phyloP scores from a whole-genome alignment of 2,888 invertebrate genomes.

The Hymenopus coronatus region DNA sequence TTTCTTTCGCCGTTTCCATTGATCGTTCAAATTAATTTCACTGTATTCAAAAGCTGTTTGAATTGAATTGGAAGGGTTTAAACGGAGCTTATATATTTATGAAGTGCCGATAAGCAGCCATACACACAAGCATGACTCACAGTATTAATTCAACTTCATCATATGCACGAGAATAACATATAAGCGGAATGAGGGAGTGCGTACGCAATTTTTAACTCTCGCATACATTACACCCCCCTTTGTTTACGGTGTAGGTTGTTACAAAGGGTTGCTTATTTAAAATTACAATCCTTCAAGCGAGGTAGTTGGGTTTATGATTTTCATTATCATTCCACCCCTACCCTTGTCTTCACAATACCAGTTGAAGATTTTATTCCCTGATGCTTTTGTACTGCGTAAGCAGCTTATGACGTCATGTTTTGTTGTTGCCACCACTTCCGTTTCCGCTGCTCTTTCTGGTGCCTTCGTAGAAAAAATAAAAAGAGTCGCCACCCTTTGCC shows the following conservation, averaged over 20 bases:
- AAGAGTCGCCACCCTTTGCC: background rate
- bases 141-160: too few relatives aligned
- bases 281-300: background rate
- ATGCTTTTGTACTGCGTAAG: background rate
- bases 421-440: background rate
- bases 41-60: too few relatives aligned
- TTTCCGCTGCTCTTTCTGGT: background rate
- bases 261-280: background rate
- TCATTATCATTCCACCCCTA: background rate
- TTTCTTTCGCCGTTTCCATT: too few relatives aligned
- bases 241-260: background rate
- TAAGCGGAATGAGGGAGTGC: background rate
- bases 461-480: background rate
- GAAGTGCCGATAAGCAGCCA: too few relatives aligned
- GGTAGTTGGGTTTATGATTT: background rate
- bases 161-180: too few relatives aligned
- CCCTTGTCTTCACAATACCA: background rate
- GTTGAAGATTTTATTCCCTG: background rate
- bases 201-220: background rate
- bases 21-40: too few relatives aligned
- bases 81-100: too few relatives aligned
- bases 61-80: too few relatives aligned
- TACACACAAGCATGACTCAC: too few relatives aligned
- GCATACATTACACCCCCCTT: background rate
- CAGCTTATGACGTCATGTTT: background rate